Evolutionary conservation across 1,140 invertebrate genomes (phyloP), one percentile per base, ranked within the genome.

Genomic region (Drosophila orosa): DNA sequence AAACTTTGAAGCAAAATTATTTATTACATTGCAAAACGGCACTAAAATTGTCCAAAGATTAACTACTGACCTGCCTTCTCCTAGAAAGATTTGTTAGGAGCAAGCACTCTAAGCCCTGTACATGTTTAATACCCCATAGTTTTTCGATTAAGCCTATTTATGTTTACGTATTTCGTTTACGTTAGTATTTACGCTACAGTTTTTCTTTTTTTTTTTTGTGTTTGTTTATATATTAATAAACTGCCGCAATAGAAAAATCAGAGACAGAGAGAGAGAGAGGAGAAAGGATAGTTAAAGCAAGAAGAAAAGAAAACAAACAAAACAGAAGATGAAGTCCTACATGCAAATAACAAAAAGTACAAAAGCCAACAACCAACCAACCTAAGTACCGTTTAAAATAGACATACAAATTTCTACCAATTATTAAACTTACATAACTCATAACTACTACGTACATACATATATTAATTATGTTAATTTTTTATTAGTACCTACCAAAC

Each of bases 311-410:
- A 66, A 60, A 35, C n/a, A 42, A 55, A 65, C 44, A 54, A 59
- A 67, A 59, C 48, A 57, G 63, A 44, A 68, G 67, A 89, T 80
- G 73, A 89, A 89, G 85, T 89, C 85, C 84, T 89, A 89, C 72
- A 89, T 89, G 84, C 84, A 89, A 89, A 89, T 89, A 89, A 89
- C 84, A 89, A 89, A 54, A 89, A 89, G 84, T 89, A 89, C 84
- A 89, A 89, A 89, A 89, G 84, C 84, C 84, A 89, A 89, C 84
- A 89, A 89, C 84, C 85, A 89, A 89, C 84, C 84, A 89, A 89
- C 84, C 85, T 89, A 89, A 90, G 85, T 89, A 89, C 84, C 84
- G 85, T 60, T 89, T 78, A 90, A 54, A 74, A 80, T 90, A 89
- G 76, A 87, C 73, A 89, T 89, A 83, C 65, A 71, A 69, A 71